Conservation (phyloP, 2,888 invertebrate genomes). For the Diploptera punctata region DNA sequence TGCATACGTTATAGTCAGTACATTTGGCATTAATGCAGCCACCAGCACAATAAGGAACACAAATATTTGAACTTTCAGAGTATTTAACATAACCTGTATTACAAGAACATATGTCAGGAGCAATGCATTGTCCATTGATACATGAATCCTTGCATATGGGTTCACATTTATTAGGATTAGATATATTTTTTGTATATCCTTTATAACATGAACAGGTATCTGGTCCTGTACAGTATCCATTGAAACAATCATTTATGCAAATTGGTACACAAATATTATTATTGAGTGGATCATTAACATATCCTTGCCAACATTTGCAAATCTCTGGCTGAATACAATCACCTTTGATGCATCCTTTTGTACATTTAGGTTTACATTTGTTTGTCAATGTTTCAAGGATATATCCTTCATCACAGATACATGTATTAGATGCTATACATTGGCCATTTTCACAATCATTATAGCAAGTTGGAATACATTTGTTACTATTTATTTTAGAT, state of each 20-base stretch:
- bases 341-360: constrained; percentile 16
- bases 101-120: constrained; percentile 66
- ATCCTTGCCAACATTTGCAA: not conserved
- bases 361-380: constrained; percentile 21
- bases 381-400: not conserved
- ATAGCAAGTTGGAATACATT: constrained; percentile 26
- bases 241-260: not conserved
- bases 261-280: not conserved
- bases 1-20: not conserved
- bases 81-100: constrained; percentile 57
- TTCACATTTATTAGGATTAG: constrained; percentile 18
- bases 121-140: constrained; percentile 6
- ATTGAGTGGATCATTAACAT: not conserved
- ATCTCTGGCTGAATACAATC: not conserved
- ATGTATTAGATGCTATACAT: not conserved
- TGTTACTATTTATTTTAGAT: not conserved
- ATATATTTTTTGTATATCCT: constrained; percentile 36
- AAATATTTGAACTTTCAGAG: not conserved
- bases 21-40: constrained; percentile 10
- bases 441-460: constrained; percentile 21
- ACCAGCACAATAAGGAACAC: not conserved
- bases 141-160: constrained; percentile 18
- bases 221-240: constrained; percentile 6
- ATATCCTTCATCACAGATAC: not conserved
- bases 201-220: not conserved